Base-by-base conservation (phyloP, 2,113 vertebrate species). In the Cyanocitta stelleri region DNA sequence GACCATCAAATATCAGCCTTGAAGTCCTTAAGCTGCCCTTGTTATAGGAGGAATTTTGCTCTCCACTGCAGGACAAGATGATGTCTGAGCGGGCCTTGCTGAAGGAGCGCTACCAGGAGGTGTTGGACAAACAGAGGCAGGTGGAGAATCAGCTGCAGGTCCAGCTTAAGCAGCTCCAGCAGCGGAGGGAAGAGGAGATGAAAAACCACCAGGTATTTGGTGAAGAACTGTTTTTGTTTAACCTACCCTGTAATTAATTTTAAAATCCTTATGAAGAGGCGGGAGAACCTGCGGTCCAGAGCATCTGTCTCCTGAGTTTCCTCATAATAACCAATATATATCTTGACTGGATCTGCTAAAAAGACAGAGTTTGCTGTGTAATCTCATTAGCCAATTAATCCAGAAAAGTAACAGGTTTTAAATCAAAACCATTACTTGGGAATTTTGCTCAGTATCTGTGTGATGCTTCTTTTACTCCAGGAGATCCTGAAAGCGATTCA, bases 171-270 rank as follows among this genome's bases (percentile, higher is more conserved):
- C 97, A 97, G 48, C 97, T 98, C 43, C 97, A 98, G 85, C 98
- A 98, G 85, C 97, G 97, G 46, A 96, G 96, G 90, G 98, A 98
- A 18, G 98, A 99, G 55, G 98, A 98, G 73, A 98, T 98, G 95
- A 98, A 98, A 87, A 98, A 98, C 75, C 98, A 98, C 78, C 98
- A 98, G 98, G 98, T 99, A 96, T 30, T 49, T 51, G 86, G 30
- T 9, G 2, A 12, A 24, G 35, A 4, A 5, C 7, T 16, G 8
- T 6, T 32, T 17, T 3, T 10, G 32, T 49, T 39, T 32, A 24
- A 20, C 10, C 18, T 17, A 27, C 13, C 19, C 2, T 5, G 22
- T 37, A 13, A 32, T 56, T 71, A 29, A 43, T 77, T 84, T 37
- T 27, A 11, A 71, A 37, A 7, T 19, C n/a, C 22, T 64, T 16